Conservation (phyloP, 2,797 vertebrate genomes). For the Characodon lateralis region DNA sequence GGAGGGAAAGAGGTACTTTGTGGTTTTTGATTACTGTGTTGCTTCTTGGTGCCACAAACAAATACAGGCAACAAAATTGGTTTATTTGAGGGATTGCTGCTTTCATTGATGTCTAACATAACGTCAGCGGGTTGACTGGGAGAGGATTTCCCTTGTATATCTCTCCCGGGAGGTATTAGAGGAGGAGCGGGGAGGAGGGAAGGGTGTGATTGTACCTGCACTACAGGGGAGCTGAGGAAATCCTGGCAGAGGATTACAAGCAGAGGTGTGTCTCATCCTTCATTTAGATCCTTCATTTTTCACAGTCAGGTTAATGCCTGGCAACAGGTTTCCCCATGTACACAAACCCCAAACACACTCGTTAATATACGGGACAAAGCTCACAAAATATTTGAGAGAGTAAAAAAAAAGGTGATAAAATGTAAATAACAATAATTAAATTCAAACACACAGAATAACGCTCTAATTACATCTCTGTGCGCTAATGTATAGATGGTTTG, state of each 20-base stretch:
- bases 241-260: slow-evolving; percentile 39
- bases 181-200: slow-evolving; percentile 29
- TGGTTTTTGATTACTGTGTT: slow-evolving; percentile 54
- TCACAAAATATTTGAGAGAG: slow-evolving; percentile 28
- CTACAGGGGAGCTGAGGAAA: slow-evolving; percentile 46
- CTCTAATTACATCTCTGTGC: slow-evolving; percentile 72
- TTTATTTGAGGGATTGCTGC: slow-evolving; percentile 54
- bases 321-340: slow-evolving; percentile 59
- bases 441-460: slow-evolving; percentile 62
- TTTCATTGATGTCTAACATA: slow-evolving; percentile 48
- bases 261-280: slow-evolving; percentile 36
- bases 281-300: slow-evolving; percentile 42
- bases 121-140: slow-evolving; percentile 28
- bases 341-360: slow-evolving; percentile 65
- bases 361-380: slow-evolving; percentile 26
- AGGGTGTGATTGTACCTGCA: slow-evolving; percentile 56
- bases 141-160: slow-evolving; percentile 51
- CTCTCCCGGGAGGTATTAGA: slow-evolving; percentile 48
- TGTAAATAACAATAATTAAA: slow-evolving; percentile 76
- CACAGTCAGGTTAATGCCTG: slow-evolving; percentile 68
- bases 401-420: slow-evolving; percentile 40
- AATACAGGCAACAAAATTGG: slow-evolving; percentile 40
- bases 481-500: slow-evolving; percentile 68
- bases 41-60: slow-evolving; percentile 58
- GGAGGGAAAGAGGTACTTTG: slow-evolving; percentile 50